Evolutionary conservation across 2,113 vertebrate species (phyloP), one percentile per base, ranked within the genome.

Genomic region (Pterocles orientalis): DNA sequence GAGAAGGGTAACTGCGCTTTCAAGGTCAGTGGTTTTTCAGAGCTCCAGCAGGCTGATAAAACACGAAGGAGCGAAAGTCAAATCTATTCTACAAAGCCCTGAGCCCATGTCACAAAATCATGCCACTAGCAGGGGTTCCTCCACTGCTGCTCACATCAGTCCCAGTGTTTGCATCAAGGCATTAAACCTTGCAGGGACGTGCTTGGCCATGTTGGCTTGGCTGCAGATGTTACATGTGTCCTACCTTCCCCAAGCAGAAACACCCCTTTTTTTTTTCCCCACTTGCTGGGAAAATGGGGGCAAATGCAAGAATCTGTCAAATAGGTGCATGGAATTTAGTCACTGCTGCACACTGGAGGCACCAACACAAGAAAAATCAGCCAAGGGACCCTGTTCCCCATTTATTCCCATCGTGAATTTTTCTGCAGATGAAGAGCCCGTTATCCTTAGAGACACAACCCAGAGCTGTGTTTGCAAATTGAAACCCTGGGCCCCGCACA

Each of bases 71-170:
- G 13, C 8, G 86, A 54, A 90, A 66, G 20, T 54, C 68, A 88
- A 62, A 54, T 17, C 10, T 80, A 33, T 77, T 50, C 28, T 78
- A 29, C 36, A 83, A 92, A 73, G 12, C 31, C 41, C 64, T 2
- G 10, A 83, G n/a, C 47, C 51, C 39, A 33, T 0, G 0, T 53
- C 0, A 0, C 54, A 82, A 36, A 82, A 58, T 16, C 2, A 0
- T 34, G 31, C 54, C 58, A 18, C 54, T 16, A 18, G 47, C 34
- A 80, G 39, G 23, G 7, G 17, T n/a, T 92, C n/a, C 53, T 75
- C 20, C 0, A 0, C 41, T 9, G 31, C 48, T 68, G 50, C 39
- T 75, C 25, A 15, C 23, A 7, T 25, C n/a, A 34, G 21, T 6
- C 43, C 50, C 13, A 24, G 17, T 9, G 20, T 21, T 78, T 2